Conservation (phyloP, 2,113 vertebrate species). For the Brachyistius frenatus region DNA sequence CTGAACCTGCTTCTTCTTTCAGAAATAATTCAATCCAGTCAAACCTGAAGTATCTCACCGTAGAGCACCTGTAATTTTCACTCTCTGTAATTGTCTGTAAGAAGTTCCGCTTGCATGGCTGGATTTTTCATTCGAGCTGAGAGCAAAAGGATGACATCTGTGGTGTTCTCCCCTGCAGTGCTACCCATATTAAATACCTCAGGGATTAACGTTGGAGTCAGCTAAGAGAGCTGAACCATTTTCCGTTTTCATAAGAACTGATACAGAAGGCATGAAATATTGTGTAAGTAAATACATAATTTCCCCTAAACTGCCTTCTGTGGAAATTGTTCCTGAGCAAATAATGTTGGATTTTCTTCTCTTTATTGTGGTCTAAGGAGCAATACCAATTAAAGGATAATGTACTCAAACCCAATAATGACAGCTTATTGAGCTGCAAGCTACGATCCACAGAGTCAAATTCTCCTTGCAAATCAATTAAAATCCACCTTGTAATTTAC, state of each 20-base stretch:
- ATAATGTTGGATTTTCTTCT: too few species aligned
- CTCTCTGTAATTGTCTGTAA: neutral
- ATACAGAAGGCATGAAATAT: neutral
- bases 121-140: slow-evolving; percentile 17
- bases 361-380: neutral
- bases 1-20: neutral
- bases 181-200: neutral
- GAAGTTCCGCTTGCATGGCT: slow-evolving; percentile 6
- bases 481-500: slow-evolving; percentile 1
- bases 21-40: neutral
- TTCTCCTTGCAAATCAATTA: slow-evolving; percentile 23
- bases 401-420: slow-evolving; percentile 24
- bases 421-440: slow-evolving; percentile 4
- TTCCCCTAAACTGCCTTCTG: slow-evolving; percentile 2
- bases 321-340: neutral
- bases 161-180: neutral
- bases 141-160: slow-evolving; percentile 22
- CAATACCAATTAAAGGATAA: slow-evolving; percentile 29
- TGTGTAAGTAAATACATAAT: neutral
- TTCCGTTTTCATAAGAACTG: neutral
- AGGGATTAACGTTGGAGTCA: neutral
- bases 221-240: neutral
- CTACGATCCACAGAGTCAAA: slow-evolving; percentile 4
- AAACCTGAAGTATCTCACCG: neutral
- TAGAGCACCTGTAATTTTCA: neutral